A percentile compares a stretch with the other conserved stretches of the same genome.
phyloP scores from a whole-genome alignment of 1,140 invertebrate species.

The Diorhabda sublineata region DNA sequence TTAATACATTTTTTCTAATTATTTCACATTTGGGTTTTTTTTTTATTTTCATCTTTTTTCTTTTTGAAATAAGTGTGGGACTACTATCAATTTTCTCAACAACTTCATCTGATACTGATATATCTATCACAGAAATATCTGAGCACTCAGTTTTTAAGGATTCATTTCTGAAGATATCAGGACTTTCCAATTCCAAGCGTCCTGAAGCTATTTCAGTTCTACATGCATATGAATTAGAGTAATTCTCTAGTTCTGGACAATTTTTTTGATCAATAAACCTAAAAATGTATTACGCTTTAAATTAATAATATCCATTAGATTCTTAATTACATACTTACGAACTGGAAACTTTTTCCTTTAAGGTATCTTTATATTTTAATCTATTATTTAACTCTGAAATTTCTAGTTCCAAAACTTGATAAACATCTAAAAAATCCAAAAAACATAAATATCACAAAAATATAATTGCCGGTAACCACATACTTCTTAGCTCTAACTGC shows the following conservation, averaged over 20 bases:
- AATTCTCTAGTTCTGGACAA: background rate
- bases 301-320: background rate
- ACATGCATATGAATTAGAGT: background rate
- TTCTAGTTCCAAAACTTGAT: conserved; percentile 8
- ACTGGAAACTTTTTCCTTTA: conserved; percentile 9
- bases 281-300: background rate
- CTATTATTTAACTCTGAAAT: conserved; percentile 8
- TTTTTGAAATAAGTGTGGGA: conserved; percentile 11
- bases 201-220: background rate
- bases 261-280: background rate
- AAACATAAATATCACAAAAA: background rate
- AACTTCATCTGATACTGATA: conserved; percentile 16
- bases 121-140: conserved; percentile 8
- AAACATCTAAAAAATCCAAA: conserved; percentile 18
- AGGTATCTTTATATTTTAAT: conserved; percentile 16
- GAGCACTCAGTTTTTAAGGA: background rate
- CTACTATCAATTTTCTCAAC: conserved; percentile 5
- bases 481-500: conserved; percentile 24
- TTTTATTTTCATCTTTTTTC: conserved; percentile 1
- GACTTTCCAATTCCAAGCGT: conserved; percentile 7
- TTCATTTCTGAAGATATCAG: conserved; percentile 15
- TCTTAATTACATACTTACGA: background rate
- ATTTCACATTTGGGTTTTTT: background rate
- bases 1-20: conserved; percentile 11
- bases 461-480: background rate